These are phyloP conservation scores for pig (Sus scrofa) DNA, from an alignment of 2,113 vertebrate genomes.

Conservation along the genomic window DNA sequence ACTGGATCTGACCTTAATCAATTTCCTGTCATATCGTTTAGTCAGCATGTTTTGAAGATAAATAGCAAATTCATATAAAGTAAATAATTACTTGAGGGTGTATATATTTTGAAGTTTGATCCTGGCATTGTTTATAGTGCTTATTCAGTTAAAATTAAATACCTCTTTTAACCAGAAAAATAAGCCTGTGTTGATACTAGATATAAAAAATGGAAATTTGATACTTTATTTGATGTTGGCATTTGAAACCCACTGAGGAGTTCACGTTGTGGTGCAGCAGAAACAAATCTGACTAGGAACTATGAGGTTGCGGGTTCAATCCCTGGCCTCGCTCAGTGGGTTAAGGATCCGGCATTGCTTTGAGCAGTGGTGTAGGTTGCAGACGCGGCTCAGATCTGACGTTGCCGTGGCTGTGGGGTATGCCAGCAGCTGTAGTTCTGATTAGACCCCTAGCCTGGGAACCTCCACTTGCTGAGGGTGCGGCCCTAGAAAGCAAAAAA, in stretches of 20 bases:
- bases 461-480: too few species aligned
- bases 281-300: too few species aligned
- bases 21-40: neutral
- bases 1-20: neutral
- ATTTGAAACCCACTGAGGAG: neutral
- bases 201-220: neutral
- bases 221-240: neutral
- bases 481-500: too few species aligned
- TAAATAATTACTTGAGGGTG: neutral
- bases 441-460: too few species aligned
- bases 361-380: too few species aligned
- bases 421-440: too few species aligned
- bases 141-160: slow-evolving; percentile 8
- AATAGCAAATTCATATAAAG: neutral
- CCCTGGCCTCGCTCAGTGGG: too few species aligned
- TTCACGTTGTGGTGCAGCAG: too few species aligned
- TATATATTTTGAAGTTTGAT: neutral
- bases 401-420: too few species aligned
- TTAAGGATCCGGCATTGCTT: too few species aligned
- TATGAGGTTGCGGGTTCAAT: too few species aligned
- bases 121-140: neutral
- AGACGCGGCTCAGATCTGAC: too few species aligned
- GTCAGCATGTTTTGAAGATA: neutral
- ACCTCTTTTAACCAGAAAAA: neutral
- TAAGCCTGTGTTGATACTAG: neutral